Conservation (phyloP, 1,140 invertebrate genomes). For the Zaprionus inermis region DNA sequence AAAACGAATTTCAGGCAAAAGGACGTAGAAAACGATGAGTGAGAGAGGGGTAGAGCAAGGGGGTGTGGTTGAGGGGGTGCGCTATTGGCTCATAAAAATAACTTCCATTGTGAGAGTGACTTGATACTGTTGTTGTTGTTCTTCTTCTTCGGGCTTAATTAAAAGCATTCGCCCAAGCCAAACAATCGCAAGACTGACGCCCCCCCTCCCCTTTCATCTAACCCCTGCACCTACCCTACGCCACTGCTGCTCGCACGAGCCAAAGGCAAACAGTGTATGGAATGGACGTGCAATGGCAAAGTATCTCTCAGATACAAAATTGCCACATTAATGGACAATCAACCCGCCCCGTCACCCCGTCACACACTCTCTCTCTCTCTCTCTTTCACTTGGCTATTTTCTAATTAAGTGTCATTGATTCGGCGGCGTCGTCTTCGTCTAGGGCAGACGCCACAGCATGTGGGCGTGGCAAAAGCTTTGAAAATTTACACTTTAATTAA, state of each 20-base stretch:
- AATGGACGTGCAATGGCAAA: constrained; percentile 17
- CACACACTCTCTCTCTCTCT: too few relatives aligned
- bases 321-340: constrained; percentile 43
- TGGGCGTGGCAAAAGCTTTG: constrained; percentile 52
- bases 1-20: constrained; percentile 29
- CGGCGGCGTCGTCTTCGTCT: constrained; percentile 27
- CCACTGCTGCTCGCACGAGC: constrained; percentile 28
- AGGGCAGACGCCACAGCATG: constrained; percentile 2
- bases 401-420: constrained; percentile 80
- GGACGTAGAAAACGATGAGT: not conserved
- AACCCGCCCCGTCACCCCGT: not conserved
- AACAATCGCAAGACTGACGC: constrained; percentile 35
- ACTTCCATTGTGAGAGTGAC: constrained; percentile 42
- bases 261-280: constrained; percentile 42
- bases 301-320: constrained; percentile 50
- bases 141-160: constrained; percentile 58
- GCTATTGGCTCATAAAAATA: constrained; percentile 56
- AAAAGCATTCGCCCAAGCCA: constrained; percentile 68
- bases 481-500: constrained; percentile 77
- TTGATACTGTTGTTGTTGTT: constrained; percentile 6
- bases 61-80: not conserved
- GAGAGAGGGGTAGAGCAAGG: not conserved
- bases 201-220: not conserved
- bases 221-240: not conserved
- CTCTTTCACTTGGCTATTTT: constrained; percentile 49